Conservation (phyloP, 2,888 invertebrate genomes). For the Asteroscopus sphinx region DNA sequence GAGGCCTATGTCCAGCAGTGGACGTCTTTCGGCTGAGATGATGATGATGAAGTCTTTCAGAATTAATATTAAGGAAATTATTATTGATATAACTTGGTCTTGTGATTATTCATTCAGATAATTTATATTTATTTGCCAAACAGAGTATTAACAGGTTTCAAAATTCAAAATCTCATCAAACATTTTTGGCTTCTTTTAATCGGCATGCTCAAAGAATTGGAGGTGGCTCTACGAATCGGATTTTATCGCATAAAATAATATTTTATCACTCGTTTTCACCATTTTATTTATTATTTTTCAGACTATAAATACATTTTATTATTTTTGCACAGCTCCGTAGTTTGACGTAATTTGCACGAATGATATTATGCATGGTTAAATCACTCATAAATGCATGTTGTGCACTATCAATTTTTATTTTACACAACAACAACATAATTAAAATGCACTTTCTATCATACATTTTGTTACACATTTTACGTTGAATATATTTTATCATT, state of each 20-base stretch:
- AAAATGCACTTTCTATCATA: slow-evolving; percentile 4
- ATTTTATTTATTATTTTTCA: slow-evolving; percentile 28
- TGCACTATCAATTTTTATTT: slow-evolving; percentile 44
- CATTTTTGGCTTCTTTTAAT: slow-evolving; percentile 79
- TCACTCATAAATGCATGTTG: slow-evolving; percentile 58
- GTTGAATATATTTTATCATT: background rate
- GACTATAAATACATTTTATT: slow-evolving; percentile 30
- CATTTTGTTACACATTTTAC: background rate
- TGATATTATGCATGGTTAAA: slow-evolving; percentile 57
- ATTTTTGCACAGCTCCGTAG: slow-evolving; percentile 56
- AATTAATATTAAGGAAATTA: no score
- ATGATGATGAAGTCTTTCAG: no score
- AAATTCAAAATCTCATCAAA: slow-evolving; percentile 83
- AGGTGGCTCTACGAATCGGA: slow-evolving; percentile 74
- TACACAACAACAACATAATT: slow-evolving; percentile 6
- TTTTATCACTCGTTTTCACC: slow-evolving; percentile 32
- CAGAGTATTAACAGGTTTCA: slow-evolving; percentile 80
- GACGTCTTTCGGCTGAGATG: no score
- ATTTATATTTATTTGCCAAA: slow-evolving; percentile 72
- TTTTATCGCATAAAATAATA: slow-evolving; percentile 42
- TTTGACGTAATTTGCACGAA: slow-evolving; percentile 57
- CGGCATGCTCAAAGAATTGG: slow-evolving; percentile 86
- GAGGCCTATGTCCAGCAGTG: no score
- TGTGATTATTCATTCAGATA: slow-evolving; percentile 12
- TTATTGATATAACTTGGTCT: background rate